phyloP scores from a whole-genome alignment of 2,113 vertebrate genomes.

The Nematolebias whitei region DNA sequence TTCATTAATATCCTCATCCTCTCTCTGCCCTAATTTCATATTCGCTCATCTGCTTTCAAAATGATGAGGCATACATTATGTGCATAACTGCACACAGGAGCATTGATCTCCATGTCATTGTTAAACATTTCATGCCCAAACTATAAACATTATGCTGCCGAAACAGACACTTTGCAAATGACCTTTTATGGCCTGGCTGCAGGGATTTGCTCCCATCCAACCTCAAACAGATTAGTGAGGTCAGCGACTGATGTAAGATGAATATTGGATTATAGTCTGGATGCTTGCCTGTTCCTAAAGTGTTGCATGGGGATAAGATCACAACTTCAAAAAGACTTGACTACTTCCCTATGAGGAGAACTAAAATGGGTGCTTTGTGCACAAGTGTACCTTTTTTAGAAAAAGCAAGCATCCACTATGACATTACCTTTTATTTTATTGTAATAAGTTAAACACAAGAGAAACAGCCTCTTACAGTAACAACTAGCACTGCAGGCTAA shows the following conservation, averaged over 20 bases:
- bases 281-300: not conserved
- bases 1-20: slow-evolving; percentile 44
- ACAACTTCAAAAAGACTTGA: not conserved
- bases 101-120: not conserved
- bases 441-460: not conserved
- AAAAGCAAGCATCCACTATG: no score
- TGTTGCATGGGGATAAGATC: slow-evolving; percentile 3
- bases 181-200: not conserved
- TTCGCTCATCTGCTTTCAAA: slow-evolving; percentile 2
- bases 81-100: slow-evolving; percentile 3
- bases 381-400: not conserved
- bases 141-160: not conserved
- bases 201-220: slow-evolving; percentile 2
- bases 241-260: not conserved
- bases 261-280: not conserved
- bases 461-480: slow-evolving; percentile 4
- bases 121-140: not conserved
- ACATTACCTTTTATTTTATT: no score
- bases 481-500: not conserved
- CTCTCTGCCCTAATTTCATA: slow-evolving; percentile 8
- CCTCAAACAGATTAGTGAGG: slow-evolving; percentile 6
- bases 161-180: not conserved
- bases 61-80: not conserved
- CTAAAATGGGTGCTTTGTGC: not conserved
- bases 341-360: no score